Evolutionary conservation across 2,797 vertebrate species (phyloP).

Genomic region (Dipus sagitta): DNA sequence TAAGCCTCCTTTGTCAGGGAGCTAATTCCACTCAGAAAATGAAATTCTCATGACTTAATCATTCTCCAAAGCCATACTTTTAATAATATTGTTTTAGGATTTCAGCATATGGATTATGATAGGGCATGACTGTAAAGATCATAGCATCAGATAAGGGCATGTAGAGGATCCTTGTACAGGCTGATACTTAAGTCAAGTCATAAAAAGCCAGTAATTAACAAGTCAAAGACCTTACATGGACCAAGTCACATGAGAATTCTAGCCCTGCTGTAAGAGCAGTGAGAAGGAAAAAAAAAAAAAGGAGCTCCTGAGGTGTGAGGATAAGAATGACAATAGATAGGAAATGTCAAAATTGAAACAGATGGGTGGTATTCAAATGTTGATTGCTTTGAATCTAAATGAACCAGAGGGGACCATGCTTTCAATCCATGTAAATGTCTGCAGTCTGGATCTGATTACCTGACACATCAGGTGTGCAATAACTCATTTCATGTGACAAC

Average conservation of each 20-base stretch:
- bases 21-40: neutral
- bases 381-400: neutral
- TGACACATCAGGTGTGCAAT: neutral
- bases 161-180: neutral
- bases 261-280: neutral
- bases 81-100: neutral
- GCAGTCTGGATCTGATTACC: neutral
- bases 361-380: neutral
- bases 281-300: neutral
- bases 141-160: neutral
- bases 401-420: neutral
- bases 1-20: no score
- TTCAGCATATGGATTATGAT: neutral
- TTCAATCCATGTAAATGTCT: neutral
- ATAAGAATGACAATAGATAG: neutral
- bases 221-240: neutral
- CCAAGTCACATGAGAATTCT: neutral
- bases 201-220: neutral
- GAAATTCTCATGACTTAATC: neutral
- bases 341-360: neutral
- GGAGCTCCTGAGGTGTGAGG: neutral
- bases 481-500: neutral
- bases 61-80: accelerated
- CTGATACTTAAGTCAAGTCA: neutral
- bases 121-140: neutral